Conservation (phyloP, 2,113 vertebrate species). For the Hystrix brachyura region DNA sequence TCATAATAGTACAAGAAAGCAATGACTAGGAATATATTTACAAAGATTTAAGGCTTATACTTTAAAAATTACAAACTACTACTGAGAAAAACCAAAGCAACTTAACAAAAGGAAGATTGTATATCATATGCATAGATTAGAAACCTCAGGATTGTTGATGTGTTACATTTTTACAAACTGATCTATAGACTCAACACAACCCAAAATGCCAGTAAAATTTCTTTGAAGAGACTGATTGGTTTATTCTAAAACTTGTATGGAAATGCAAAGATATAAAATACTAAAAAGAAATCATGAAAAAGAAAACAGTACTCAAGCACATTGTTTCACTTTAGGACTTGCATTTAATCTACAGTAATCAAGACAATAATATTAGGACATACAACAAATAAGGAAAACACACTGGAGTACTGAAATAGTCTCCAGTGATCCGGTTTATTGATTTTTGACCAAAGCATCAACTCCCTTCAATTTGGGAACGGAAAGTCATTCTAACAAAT, state of each 20-base stretch:
- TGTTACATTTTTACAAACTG: not conserved
- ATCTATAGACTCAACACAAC: not conserved
- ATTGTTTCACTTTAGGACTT: not conserved
- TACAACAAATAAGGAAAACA: not conserved
- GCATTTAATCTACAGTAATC: not conserved
- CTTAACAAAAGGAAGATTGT: not conserved
- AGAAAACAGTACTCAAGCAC: not conserved
- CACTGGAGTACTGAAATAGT: not conserved
- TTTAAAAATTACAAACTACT: not conserved
- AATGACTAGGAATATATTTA: not conserved
- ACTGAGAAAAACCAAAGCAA: not conserved
- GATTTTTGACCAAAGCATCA: not conserved
- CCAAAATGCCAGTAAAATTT: not conserved
- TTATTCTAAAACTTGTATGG: not conserved
- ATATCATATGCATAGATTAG: not conserved
- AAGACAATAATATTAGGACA: not conserved
- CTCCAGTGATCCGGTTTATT: not conserved
- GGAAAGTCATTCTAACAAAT: slow-evolving; percentile 16
- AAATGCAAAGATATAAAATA: not conserved
- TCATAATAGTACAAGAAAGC: not conserved
- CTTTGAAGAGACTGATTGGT: not conserved
- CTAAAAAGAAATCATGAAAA: not conserved
- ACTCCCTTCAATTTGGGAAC: not conserved
- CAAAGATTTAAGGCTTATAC: not conserved
- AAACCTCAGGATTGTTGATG: not conserved